Evolutionary conservation across 1,140 invertebrate species (phyloP).

Genomic region (Nephila pilipes): DNA sequence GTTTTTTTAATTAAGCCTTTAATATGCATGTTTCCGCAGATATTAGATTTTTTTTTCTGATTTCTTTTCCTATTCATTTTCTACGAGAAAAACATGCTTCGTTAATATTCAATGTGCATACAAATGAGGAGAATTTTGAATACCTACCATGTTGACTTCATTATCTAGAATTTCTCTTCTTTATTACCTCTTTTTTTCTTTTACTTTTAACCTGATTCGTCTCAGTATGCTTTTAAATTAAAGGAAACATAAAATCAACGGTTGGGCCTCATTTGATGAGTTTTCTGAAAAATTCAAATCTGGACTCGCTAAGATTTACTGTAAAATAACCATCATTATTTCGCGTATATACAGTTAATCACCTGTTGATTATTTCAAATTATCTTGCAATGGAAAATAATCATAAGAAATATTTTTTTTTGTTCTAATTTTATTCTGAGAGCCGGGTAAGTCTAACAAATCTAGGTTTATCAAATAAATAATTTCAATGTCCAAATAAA

Average conservation of each 20-base stretch:
- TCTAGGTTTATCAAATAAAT: too few relatives aligned
- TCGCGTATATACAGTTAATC: too few relatives aligned
- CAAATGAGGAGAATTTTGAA: conserved; percentile 60
- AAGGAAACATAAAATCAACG: not conserved
- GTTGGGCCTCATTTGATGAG: not conserved
- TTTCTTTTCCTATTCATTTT: not conserved
- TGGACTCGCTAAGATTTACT: too few relatives aligned
- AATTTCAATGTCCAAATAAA: too few relatives aligned
- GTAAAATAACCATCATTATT: too few relatives aligned
- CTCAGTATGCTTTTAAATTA: conserved; percentile 53
- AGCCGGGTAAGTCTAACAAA: too few relatives aligned
- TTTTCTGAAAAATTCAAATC: too few relatives aligned
- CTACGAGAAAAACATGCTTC: conserved; percentile 12
- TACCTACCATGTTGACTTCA: conserved; percentile 37
- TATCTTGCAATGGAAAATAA: too few relatives aligned
- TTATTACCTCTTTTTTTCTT: not conserved
- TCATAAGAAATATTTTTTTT: too few relatives aligned
- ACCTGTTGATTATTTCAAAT: too few relatives aligned
- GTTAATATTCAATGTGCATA: conserved; percentile 57
- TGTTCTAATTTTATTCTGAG: too few relatives aligned
- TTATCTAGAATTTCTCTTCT: not conserved
- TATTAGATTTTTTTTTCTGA: not conserved
- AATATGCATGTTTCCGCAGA: conserved; percentile 46
- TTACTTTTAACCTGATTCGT: not conserved
- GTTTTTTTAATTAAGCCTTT: conserved; percentile 57